These are phyloP conservation scores for Petaurus breviceps DNA, from an alignment of 2,113 vertebrate species.

Conservation along the genomic window DNA sequence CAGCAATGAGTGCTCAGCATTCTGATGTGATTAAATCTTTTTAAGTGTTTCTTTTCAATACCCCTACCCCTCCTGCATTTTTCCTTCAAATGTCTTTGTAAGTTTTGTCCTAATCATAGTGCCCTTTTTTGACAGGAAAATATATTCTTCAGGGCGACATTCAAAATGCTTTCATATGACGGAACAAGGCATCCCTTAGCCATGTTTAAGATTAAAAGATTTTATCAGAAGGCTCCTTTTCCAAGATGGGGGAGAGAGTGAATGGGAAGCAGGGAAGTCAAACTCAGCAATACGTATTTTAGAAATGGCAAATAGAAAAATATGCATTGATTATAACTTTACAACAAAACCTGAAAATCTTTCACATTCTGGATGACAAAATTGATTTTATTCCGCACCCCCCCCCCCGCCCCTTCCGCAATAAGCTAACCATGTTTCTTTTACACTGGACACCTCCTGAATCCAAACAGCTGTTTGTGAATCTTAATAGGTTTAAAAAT, in stretches of 20 bases:
- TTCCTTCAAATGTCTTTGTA: constrained; percentile 34
- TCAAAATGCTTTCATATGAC: constrained; percentile 40
- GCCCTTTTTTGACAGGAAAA: neutral
- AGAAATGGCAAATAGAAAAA: constrained; percentile 76
- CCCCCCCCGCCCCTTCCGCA: neutral
- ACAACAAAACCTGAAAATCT: constrained; percentile 62
- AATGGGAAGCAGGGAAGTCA: constrained; percentile 45
- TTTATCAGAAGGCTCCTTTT: constrained; percentile 52
- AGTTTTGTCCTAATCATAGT: neutral
- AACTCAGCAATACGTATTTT: constrained; percentile 75
- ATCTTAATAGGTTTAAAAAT: constrained; percentile 71
- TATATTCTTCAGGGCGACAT: constrained; percentile 35
- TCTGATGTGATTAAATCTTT: neutral
- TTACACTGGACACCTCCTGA: constrained; percentile 61
- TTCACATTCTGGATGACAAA: constrained; percentile 52
- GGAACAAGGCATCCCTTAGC: constrained; percentile 32
- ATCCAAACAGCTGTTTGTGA: constrained; percentile 72
- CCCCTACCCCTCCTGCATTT: constrained; percentile 8
- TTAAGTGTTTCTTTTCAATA: constrained; percentile 2
- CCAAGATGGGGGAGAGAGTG: constrained; percentile 31
- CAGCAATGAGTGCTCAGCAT: constrained; percentile 13
- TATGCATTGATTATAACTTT: constrained; percentile 70
- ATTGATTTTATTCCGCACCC: neutral
- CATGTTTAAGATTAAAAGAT: constrained; percentile 49
- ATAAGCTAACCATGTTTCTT: constrained; percentile 62